Conservation (phyloP, 2,797 vertebrate genomes). For the Heterohyrax brucei region DNA sequence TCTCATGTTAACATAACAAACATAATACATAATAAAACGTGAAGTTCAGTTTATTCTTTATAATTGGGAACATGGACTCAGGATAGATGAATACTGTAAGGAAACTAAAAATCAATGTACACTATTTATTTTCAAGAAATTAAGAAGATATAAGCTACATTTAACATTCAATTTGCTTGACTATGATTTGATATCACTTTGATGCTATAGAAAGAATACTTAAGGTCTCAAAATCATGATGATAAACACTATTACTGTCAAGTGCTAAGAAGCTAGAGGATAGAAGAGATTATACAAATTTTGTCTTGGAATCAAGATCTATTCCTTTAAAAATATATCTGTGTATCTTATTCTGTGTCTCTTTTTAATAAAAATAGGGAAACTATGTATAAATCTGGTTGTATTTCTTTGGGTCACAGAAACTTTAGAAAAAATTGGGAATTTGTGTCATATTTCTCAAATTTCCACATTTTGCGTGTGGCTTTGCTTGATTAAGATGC, state of each 20-base stretch:
- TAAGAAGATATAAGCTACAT: not conserved
- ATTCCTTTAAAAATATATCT: conserved; percentile 46
- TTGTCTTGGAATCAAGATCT: not conserved
- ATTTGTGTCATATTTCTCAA: conserved; percentile 20
- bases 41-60: not conserved
- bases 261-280: not conserved
- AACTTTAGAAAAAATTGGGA: not conserved
- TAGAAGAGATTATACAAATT: not conserved
- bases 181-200: not conserved
- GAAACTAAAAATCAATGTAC: not conserved
- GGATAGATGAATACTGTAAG: not conserved
- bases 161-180: not conserved
- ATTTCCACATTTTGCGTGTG: not conserved
- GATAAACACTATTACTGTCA: not conserved
- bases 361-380: not conserved
- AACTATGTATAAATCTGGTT: not conserved
- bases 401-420: not conserved
- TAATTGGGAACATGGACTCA: not conserved
- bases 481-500: conserved; percentile 76
- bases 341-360: not conserved
- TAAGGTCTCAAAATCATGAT: not conserved
- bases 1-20: conserved; percentile 47
- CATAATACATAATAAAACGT: not conserved
- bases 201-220: conserved; percentile 47
- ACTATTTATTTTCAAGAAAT: conserved; percentile 23